Evolutionary conservation across 2,113 vertebrate genomes (phyloP), one percentile per base, ranked within the genome.

Genomic region (Callionymus lyra): DNA sequence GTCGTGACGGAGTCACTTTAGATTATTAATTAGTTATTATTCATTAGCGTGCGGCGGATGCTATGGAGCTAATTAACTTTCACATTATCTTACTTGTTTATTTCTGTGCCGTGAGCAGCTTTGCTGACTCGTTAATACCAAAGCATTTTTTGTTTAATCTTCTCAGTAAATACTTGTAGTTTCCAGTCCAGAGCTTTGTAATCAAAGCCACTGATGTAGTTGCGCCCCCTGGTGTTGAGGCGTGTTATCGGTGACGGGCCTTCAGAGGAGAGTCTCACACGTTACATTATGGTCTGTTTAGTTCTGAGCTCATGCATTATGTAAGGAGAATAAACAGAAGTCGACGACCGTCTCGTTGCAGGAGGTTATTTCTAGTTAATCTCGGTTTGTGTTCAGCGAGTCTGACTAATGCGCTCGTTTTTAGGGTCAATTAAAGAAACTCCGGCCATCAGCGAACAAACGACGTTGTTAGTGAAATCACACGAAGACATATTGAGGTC

Each of bases 201-300:
- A 63, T 61, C 57, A 38, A 53, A 66, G 53, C 38, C 35, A 34
- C 38, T 71, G 63, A 65, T 53, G 58, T 60, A 77, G 75, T 65
- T 61, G 65, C 66, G 56, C 69, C n/a, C 72, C 56, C 74, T 77
- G 64, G 78, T 80, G 76, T 68, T 66, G 19, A 57, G n/a, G n/a
- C n/a, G n/a, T n/a, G n/a, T n/a, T n/a, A n/a, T n/a, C n/a, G n/a
- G n/a, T n/a, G n/a, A n/a, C n/a, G n/a, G n/a, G n/a, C n/a, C n/a
- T n/a, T n/a, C n/a, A 43, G 56, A 54, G 34, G 34, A 17, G 27
- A 64, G 54, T 59, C 47, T 63, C 47, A 11, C 33, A 42, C 47
- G 50, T n/a, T n/a, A n/a, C n/a, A n/a, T n/a, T n/a, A n/a, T n/a
- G n/a, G n/a, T n/a, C n/a, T n/a, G n/a, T n/a, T 59, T 27, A 27